Evolutionary conservation across 2,797 vertebrate species (phyloP).

Genomic region (Enteromius treurensis): DNA sequence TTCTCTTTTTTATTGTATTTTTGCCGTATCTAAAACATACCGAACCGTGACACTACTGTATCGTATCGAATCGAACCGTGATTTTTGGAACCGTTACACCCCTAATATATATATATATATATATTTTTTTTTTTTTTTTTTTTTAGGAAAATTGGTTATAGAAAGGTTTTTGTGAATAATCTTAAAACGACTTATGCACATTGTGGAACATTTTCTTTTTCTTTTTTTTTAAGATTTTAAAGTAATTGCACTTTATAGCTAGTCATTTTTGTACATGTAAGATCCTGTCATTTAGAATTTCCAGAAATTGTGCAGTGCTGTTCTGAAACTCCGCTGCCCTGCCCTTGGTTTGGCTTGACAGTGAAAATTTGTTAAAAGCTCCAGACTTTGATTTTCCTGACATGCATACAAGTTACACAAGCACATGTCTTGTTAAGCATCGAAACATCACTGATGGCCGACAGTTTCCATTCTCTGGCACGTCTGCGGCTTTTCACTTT

Average conservation of each 20-base stretch:
- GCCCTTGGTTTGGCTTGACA: slow-evolving; percentile 42
- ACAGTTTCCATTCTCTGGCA: slow-evolving; percentile 45
- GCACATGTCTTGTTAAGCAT: slow-evolving; percentile 37
- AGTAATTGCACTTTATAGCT: not conserved
- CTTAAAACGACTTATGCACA: not conserved
- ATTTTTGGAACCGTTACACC: no score
- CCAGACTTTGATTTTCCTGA: slow-evolving; percentile 39
- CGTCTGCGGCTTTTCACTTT: slow-evolving; percentile 43
- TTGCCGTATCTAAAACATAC: no score
- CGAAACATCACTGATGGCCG: slow-evolving; percentile 30
- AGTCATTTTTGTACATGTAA: not conserved
- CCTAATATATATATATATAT: no score
- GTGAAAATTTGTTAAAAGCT: slow-evolving; percentile 40
- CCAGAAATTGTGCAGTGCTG: slow-evolving; percentile 8
- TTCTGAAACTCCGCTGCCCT: slow-evolving; percentile 5
- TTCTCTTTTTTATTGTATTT: no score
- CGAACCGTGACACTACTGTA: no score
- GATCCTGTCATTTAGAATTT: slow-evolving; percentile 45
- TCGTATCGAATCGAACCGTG: no score
- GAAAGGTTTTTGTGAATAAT: not conserved
- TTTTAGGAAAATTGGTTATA: not conserved
- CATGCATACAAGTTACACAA: slow-evolving; percentile 31
- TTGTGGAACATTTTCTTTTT: not conserved
- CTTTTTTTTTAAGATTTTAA: not conserved
- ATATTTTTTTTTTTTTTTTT: no score